Percentiles rank a stretch among this genome's conserved stretches.
Evolutionary conservation across 2,888 invertebrate genomes (phyloP).

Genomic region (Epinotia brunnichana): DNA sequence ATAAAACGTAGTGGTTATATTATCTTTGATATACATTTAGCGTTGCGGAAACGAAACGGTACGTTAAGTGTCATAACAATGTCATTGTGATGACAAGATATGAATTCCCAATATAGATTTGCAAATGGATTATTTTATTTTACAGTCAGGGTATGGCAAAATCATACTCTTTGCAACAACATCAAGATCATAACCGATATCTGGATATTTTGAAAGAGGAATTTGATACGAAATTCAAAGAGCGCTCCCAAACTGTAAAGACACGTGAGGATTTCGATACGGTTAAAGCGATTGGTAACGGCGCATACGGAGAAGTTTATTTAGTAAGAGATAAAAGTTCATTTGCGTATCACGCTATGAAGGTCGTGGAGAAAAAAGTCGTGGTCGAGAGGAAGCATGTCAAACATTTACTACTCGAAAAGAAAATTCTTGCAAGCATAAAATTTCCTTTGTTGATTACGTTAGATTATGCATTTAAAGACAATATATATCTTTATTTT

Average conservation of each 20-base stretch:
- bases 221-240: slow-evolving; percentile 60
- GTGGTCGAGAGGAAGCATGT: slow-evolving; percentile 95
- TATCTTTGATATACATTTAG: too few relatives aligned
- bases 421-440: slow-evolving; percentile 91
- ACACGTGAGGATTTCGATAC: slow-evolving; percentile 86
- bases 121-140: slow-evolving; percentile 58
- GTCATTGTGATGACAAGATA: slow-evolving; percentile 52
- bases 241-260: slow-evolving; percentile 51
- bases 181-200: slow-evolving; percentile 67
- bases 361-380: slow-evolving; percentile 92
- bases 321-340: slow-evolving; percentile 86
- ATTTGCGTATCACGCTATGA: slow-evolving; percentile 91
- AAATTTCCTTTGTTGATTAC: slow-evolving; percentile 93
- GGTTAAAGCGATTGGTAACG: slow-evolving; percentile 91
- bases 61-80: slow-evolving; percentile 31
- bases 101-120: slow-evolving; percentile 50
- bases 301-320: slow-evolving; percentile 95
- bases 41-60: slow-evolving; percentile 28
- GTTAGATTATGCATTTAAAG: slow-evolving; percentile 92
- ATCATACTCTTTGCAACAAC: slow-evolving; percentile 61
- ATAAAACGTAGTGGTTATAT: too few relatives aligned
- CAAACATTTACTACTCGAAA: slow-evolving; percentile 94
- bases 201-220: slow-evolving; percentile 70
- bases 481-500: slow-evolving; percentile 92
- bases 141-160: slow-evolving; percentile 63